phyloP scores from a whole-genome alignment of 2,888 invertebrate species.

The Andricus quercusramuli region DNA sequence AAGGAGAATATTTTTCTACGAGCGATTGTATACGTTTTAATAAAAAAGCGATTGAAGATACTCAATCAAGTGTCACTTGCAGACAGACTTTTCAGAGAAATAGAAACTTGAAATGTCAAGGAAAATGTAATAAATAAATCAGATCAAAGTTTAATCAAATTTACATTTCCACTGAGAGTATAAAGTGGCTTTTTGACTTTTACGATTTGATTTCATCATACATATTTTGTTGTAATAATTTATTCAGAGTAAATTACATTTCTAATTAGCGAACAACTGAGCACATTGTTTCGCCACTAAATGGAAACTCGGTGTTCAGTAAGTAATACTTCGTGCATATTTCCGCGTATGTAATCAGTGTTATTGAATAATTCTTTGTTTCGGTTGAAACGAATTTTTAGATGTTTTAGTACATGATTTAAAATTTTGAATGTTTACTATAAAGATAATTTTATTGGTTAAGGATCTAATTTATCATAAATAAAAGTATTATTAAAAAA shows the following conservation, averaged over 20 bases:
- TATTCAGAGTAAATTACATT: neutral
- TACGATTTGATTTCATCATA: neutral
- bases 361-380: neutral
- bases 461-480: too few species aligned
- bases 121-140: neutral
- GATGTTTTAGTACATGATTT: neutral
- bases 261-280: neutral
- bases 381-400: neutral
- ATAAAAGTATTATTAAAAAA: too few species aligned
- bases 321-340: neutral
- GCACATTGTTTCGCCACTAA: neutral
- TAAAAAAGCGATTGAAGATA: neutral
- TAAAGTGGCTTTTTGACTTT: neutral
- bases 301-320: neutral
- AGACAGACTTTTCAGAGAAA: neutral
- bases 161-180: neutral
- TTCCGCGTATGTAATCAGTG: neutral
- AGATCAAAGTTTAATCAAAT: neutral
- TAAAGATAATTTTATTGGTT: too few species aligned
- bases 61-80: neutral
- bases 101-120: neutral
- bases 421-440: too few species aligned
- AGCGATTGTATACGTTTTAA: neutral
- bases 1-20: constrained; percentile 9
- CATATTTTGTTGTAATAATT: neutral